These are phyloP conservation scores for Eumerus sabulonum DNA, from an alignment of 2,888 invertebrate species.

Conservation along the genomic window DNA sequence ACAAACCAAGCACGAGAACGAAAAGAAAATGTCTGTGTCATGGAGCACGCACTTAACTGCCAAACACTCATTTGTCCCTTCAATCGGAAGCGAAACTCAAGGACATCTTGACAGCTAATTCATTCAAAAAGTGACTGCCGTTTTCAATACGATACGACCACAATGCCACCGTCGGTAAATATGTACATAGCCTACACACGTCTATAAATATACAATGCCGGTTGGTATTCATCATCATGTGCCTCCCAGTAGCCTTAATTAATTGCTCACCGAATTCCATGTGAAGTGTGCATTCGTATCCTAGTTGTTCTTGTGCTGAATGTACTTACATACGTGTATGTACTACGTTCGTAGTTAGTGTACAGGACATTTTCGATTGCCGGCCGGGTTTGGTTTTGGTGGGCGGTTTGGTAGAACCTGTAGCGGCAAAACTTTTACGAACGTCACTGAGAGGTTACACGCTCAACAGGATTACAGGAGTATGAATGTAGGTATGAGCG, in stretches of 20 bases:
- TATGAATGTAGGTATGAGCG: not conserved
- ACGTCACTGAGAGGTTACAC: not conserved
- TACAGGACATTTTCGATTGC: not conserved
- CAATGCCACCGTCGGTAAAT: constrained; percentile 19
- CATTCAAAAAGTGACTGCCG: constrained; percentile 34
- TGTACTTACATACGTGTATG: no score
- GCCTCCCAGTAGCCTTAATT: constrained; percentile 29
- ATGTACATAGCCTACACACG: not conserved
- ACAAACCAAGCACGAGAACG: constrained; percentile 8
- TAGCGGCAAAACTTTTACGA: constrained; percentile 13
- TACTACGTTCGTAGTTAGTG: no score
- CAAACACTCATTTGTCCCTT: constrained; percentile 27
- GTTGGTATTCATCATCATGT: not conserved
- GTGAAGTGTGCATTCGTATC: constrained; percentile 43
- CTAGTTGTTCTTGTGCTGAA: not conserved
- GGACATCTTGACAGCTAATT: constrained; percentile 59
- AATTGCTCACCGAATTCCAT: constrained; percentile 54
- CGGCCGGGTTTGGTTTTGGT: not conserved
- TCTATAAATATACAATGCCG: not conserved
- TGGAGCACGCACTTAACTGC: constrained; percentile 14
- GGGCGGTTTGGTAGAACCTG: constrained; percentile 15
- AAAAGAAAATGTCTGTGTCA: constrained; percentile 19
- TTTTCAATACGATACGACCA: constrained; percentile 4
- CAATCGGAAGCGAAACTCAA: constrained; percentile 38
- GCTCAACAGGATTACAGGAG: no score